Evolutionary conservation across 2,113 vertebrate species (phyloP).

Genomic region (Rhadina sibilatrix): DNA sequence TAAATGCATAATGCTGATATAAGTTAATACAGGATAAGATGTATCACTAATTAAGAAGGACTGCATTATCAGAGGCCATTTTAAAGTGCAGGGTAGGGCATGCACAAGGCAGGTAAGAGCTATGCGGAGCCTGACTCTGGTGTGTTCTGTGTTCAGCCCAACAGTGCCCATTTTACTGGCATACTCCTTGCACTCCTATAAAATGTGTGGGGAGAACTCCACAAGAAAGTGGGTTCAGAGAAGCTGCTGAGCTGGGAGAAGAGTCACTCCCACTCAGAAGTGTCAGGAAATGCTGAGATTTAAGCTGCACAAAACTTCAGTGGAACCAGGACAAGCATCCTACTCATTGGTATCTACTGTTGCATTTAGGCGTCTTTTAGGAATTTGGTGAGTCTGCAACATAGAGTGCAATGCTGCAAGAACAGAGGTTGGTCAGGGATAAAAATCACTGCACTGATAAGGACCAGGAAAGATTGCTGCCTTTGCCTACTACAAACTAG

Average conservation of each 20-base stretch:
- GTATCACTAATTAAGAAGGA: background rate
- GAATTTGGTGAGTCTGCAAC: background rate
- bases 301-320: background rate
- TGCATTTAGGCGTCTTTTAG: background rate
- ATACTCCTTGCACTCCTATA: accelerated
- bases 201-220: accelerated
- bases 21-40: background rate
- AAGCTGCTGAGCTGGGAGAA: background rate
- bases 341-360: background rate
- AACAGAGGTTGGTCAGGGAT: background rate
- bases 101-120: background rate
- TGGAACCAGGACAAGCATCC: background rate
- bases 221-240: background rate
- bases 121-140: background rate
- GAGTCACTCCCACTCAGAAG: background rate
- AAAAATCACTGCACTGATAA: background rate
- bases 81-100: background rate
- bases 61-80: background rate
- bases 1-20: background rate
- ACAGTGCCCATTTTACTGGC: accelerated
- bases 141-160: background rate
- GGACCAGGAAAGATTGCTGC: accelerated
- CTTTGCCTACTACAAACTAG: background rate
- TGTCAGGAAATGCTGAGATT: background rate
- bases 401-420: background rate